Evolutionary conservation across 2,113 vertebrate species (phyloP).

Genomic region (Calypte anna): DNA sequence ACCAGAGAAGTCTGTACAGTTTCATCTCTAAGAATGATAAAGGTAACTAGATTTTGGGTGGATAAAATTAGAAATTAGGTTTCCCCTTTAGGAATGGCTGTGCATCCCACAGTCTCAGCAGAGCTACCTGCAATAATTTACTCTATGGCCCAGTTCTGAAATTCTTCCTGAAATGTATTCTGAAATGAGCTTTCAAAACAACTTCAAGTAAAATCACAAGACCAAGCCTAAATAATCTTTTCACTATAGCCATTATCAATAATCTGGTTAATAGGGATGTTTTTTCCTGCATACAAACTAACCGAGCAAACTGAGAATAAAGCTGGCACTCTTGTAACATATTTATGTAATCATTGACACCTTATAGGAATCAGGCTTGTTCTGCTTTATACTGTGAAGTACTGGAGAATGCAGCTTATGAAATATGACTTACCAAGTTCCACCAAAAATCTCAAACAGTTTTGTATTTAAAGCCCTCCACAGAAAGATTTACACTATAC

Average conservation of each 20-base stretch:
- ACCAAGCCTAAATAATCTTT: background rate
- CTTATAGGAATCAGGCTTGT: background rate
- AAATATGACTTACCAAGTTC: background rate
- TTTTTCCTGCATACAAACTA: background rate
- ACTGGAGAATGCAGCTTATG: background rate
- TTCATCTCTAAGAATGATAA: background rate
- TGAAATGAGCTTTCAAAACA: background rate
- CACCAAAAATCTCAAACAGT: background rate
- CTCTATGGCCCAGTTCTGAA: too few species aligned
- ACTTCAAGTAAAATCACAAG: background rate
- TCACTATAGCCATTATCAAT: background rate
- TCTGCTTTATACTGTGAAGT: background rate
- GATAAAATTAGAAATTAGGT: background rate
- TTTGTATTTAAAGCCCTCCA: background rate
- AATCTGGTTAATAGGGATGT: background rate
- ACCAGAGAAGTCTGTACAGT: background rate
- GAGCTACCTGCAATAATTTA: background rate
- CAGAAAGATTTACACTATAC: background rate
- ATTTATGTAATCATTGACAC: background rate
- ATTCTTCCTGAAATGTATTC: background rate
- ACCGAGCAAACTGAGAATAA: background rate
- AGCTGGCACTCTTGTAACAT: background rate
- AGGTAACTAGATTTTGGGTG: background rate
- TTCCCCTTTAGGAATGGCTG: background rate
- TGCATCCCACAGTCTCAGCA: background rate